Base-by-base conservation (phyloP, 1,140 invertebrate genomes). In the Drosophila grimshawi region DNA sequence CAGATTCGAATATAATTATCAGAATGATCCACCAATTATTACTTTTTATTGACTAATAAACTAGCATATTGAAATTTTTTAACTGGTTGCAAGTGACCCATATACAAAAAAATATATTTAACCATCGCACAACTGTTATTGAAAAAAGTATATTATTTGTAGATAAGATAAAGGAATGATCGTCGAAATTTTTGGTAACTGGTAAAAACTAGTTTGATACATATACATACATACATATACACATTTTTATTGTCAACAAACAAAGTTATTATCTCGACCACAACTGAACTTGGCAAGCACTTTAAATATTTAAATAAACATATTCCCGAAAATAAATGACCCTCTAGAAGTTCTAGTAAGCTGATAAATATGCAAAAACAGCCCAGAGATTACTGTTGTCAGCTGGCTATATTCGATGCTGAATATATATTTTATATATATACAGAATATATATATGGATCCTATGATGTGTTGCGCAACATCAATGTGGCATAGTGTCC, bases 401-500 rank as follows among this genome's bases (percentile, higher is more conserved):
- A 73, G 64, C 64, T 48, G 49, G 7, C 11, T 8, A 41, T 41
- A 49, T 46, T 59, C 7, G 11, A 57, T 8, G 56, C 27, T 7
- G 27, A 51, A 32, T 3, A 5, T 45, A 46, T 7, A 30, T 30
- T 10, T 11, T 19, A 37, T 57, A 48, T 37, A 19, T 8, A 56
- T 19, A 27, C 27, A 35, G 19, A 19, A 45, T 19, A 37, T 57
- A 48, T 37, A 19, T 8, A 56, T 10, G 27, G 61, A 49, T 33
- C 5, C n/a, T 49, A 29, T 33, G 51, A 11, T 61, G 8, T 39
- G 48, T 70, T 70, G 65, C 61, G 61, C 78, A 81, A 81, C 46
- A 59, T 39, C 39, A 7, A 33, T 39, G 10, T n/a, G 10, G n/a
- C 46, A 35, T 59, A 5, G 11, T 5, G 45, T 59, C 10, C 29